Percentiles rank a stretch among this genome's conserved stretches.
These are phyloP conservation scores for Nematostella vectensis DNA, from an alignment of 92 coral and sea anemone genomes.

Conservation along the genomic window DNA sequence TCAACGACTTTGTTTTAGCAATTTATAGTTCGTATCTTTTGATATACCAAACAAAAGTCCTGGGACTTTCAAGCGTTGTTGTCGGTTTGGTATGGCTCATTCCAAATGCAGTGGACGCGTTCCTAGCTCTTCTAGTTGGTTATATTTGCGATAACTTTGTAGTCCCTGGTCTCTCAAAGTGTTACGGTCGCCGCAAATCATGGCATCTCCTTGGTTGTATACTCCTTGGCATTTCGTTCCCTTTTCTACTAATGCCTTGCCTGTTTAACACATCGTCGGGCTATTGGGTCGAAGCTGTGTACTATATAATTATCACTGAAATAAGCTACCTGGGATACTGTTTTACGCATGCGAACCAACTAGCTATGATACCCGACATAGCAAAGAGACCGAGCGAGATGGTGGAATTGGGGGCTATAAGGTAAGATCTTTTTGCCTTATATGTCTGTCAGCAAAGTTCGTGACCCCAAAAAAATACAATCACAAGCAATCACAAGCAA, in stretches of 20 bases:
- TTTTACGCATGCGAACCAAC: constrained; percentile 44
- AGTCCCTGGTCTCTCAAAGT: constrained; percentile 38
- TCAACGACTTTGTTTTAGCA: constrained; percentile 39
- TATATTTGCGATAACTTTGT: constrained; percentile 34
- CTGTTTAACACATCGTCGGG: constrained; percentile 25
- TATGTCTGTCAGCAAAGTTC: too few species aligned
- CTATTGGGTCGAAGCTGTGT: constrained; percentile 37
- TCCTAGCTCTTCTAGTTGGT: constrained; percentile 30
- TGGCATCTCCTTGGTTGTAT: constrained; percentile 66
- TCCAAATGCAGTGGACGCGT: constrained; percentile 33
- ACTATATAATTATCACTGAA: constrained; percentile 28
- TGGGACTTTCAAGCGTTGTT: constrained; percentile 50
- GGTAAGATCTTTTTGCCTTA: too few species aligned
- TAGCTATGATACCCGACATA: constrained; percentile 68
- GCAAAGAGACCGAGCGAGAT: constrained; percentile 71
- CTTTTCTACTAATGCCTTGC: constrained; percentile 62
- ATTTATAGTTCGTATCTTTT: constrained; percentile 50
- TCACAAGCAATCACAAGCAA: not conserved
- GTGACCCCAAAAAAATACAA: too few species aligned
- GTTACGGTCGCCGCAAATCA: constrained; percentile 52
- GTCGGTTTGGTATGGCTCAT: constrained; percentile 57
- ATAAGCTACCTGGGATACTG: constrained; percentile 46
- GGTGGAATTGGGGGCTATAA: constrained; percentile 64
- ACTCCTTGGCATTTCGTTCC: constrained; percentile 40
- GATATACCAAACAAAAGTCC: constrained; percentile 55